These are phyloP conservation scores for Troglohyphantes excavatus DNA, from an alignment of 2,888 invertebrate genomes.

Conservation along the genomic window DNA sequence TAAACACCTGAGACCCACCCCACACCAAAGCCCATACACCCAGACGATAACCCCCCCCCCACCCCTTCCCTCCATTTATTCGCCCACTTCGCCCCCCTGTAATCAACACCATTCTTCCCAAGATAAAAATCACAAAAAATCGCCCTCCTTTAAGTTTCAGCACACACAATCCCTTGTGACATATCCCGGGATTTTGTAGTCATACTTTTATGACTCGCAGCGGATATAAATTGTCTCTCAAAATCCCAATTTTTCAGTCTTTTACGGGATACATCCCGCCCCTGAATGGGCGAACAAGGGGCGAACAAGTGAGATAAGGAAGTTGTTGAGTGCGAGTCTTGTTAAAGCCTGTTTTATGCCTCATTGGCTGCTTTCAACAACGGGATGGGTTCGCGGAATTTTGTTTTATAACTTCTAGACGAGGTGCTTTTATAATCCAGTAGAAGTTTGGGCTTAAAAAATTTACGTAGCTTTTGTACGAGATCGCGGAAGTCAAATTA, in stretches of 20 bases:
- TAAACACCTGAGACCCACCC: too few relatives aligned
- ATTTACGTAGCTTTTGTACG: not conserved
- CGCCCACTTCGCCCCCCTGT: too few relatives aligned
- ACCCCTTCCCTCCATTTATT: too few relatives aligned
- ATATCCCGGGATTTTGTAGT: constrained; percentile 24
- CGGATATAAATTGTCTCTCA: constrained; percentile 37
- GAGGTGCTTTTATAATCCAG: not conserved
- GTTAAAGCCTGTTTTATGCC: constrained; percentile 10
- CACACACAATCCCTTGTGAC: not conserved
- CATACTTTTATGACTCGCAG: constrained; percentile 45
- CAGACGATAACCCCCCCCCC: too few relatives aligned
- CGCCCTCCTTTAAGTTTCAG: too few relatives aligned
- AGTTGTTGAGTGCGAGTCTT: not conserved
- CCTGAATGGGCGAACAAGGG: not conserved
- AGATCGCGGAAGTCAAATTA: not conserved
- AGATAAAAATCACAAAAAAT: too few relatives aligned
- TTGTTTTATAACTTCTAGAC: constrained; percentile 1
- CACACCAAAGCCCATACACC: too few relatives aligned
- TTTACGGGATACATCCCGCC: not conserved
- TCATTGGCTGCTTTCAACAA: not conserved
- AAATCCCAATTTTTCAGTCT: constrained; percentile 46
- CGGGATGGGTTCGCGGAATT: not conserved
- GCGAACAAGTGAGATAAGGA: not conserved
- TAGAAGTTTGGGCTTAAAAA: not conserved
- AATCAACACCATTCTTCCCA: too few relatives aligned